Evolutionary conservation across 2,888 invertebrate species (phyloP).

Genomic region (Stenolophus ochropezus): DNA sequence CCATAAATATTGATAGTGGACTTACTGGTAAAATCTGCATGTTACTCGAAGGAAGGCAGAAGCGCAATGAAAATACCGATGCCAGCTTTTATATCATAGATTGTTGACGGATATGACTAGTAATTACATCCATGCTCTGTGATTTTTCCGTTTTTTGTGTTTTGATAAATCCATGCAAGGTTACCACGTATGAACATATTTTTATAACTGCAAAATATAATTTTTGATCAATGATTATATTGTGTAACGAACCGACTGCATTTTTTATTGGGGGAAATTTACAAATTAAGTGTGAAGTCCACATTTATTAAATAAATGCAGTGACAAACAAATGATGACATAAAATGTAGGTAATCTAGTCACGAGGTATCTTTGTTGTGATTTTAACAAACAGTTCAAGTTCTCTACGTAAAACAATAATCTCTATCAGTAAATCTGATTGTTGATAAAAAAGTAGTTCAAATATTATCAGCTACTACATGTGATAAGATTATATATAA

Average conservation of each 20-base stretch:
- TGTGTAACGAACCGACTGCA: neutral
- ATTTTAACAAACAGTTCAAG: neutral
- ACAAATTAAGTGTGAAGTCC: constrained; percentile 16
- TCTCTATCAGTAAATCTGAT: neutral
- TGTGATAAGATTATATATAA: neutral
- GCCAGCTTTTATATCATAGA: constrained; percentile 34
- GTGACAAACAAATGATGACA: neutral
- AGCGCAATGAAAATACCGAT: constrained; percentile 6
- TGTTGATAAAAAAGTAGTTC: neutral
- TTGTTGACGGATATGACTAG: constrained; percentile 35
- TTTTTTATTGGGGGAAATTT: neutral
- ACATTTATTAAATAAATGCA: constrained; percentile 15
- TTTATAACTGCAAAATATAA: constrained; percentile 17
- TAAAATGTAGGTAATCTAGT: constrained; percentile 1
- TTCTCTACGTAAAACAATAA: neutral
- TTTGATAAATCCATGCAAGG: constrained; percentile 47
- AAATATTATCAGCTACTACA: neutral
- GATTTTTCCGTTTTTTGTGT: constrained; percentile 41
- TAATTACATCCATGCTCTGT: constrained; percentile 45
- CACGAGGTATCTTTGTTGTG: neutral
- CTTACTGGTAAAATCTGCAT: constrained; percentile 6
- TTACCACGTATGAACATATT: constrained; percentile 19
- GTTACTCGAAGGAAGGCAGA: neutral
- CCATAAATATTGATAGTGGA: neutral
- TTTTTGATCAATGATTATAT: constrained; percentile 1